Conservation (phyloP, 2,888 invertebrate species). For the Dione juno region DNA sequence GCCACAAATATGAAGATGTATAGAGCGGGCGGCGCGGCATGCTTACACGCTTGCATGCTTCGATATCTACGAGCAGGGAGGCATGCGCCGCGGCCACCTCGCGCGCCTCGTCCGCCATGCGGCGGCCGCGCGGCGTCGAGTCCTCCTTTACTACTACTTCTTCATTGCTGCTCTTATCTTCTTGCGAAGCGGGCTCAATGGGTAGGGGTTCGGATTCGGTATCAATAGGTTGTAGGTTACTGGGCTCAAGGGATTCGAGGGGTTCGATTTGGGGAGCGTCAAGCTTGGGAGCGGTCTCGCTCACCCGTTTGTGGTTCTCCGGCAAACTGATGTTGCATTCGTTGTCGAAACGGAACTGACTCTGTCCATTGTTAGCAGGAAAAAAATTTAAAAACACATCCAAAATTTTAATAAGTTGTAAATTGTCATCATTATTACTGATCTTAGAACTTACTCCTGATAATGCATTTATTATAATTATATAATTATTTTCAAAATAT, state of each 20-base stretch:
- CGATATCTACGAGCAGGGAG: conserved; percentile 82
- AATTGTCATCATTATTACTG: background rate
- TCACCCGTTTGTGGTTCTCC: conserved; percentile 99
- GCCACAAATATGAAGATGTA: conserved; percentile 54
- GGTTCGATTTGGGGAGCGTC: conserved; percentile 55
- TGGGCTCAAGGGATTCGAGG: conserved; percentile 51
- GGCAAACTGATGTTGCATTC: conserved; percentile 98
- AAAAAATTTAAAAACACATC: conserved; percentile 37
- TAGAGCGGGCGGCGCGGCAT: conserved; percentile 80
- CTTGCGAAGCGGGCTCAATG: conserved; percentile 61
- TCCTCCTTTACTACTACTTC: conserved; percentile 79
- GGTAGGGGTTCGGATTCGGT: conserved; percentile 44
- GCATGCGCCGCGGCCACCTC: conserved; percentile 81
- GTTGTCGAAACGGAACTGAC: conserved; percentile 99
- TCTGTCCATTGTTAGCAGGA: conserved; percentile 83
- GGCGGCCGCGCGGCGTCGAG: conserved; percentile 72
- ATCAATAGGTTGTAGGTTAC: conserved; percentile 49
- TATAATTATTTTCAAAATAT: no score
- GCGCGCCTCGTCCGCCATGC: conserved; percentile 78
- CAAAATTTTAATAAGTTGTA: background rate
- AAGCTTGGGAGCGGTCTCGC: conserved; percentile 84
- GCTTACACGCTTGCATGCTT: conserved; percentile 89
- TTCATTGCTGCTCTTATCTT: conserved; percentile 63
- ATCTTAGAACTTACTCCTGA: background rate
- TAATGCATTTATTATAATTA: no score